A percentile compares a stretch with the other conserved stretches of the same genome.
Evolutionary conservation across 2,113 vertebrate genomes (phyloP).

Genomic region (Xenopus tropicalis): DNA sequence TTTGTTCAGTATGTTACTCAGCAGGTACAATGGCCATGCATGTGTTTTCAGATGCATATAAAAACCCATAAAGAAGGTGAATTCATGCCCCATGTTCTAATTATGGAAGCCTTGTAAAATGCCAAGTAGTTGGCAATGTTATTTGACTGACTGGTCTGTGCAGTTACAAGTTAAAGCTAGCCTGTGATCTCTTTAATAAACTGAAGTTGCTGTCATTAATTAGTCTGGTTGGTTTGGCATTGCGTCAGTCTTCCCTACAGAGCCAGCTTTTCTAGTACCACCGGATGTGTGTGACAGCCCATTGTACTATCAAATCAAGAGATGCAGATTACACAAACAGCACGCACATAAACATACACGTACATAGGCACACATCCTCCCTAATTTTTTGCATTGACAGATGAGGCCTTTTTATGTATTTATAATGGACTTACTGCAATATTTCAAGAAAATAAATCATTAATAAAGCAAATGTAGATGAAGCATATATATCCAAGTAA

Average conservation of each 20-base stretch:
- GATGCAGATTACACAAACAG: not conserved
- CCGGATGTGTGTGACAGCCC: slow-evolving; percentile 57
- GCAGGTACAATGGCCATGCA: no score
- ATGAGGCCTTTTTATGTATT: no score
- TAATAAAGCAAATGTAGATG: no score
- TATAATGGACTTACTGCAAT: no score
- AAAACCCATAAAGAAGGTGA: no score
- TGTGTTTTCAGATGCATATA: no score
- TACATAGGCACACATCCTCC: not conserved
- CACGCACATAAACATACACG: not conserved
- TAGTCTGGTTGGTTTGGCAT: slow-evolving; percentile 4
- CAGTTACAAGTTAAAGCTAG: slow-evolving; percentile 15
- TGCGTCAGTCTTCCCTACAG: slow-evolving; percentile 31
- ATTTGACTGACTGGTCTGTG: not conserved
- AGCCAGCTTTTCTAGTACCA: slow-evolving; percentile 60
- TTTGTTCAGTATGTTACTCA: no score
- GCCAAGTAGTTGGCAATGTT: no score
- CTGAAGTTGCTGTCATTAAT: slow-evolving; percentile 21
- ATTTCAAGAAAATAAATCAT: no score
- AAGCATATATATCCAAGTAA: no score
- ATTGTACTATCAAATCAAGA: slow-evolving; percentile 33
- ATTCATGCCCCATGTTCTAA: no score
- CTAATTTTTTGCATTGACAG: not conserved
- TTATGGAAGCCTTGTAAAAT: no score
- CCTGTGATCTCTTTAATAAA: slow-evolving; percentile 2